Conservation (phyloP, 2,888 invertebrate genomes). For the Parnassius apollo region DNA sequence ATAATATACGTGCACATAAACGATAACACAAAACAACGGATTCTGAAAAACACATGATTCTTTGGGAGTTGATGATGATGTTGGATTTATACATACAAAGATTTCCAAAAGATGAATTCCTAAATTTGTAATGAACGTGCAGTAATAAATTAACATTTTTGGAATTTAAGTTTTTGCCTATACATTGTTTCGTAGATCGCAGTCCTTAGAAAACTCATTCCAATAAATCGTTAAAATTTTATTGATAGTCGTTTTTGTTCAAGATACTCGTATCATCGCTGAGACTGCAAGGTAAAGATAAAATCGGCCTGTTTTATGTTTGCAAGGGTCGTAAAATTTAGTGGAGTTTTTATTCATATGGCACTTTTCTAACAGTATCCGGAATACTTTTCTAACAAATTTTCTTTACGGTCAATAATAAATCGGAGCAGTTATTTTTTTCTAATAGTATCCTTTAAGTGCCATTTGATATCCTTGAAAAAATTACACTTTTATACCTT, state of each 20-base stretch:
- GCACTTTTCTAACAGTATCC: constrained; percentile 57
- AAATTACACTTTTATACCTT: no score
- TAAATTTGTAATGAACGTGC: not conserved
- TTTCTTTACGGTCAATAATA: constrained; percentile 17
- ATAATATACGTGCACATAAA: no score
- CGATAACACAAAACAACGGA: no score
- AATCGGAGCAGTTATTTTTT: constrained; percentile 20
- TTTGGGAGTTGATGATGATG: no score
- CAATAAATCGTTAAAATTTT: constrained; percentile 21
- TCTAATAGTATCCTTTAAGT: constrained; percentile 6
- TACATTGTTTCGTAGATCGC: constrained; percentile 1
- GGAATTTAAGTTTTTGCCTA: not conserved
- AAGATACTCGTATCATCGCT: constrained; percentile 15
- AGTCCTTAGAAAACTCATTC: constrained; percentile 14
- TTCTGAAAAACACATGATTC: no score
- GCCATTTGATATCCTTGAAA: no score
- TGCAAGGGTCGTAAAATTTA: constrained; percentile 61
- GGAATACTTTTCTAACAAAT: constrained; percentile 16
- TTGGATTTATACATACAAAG: no score
- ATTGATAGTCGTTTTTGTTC: constrained; percentile 16
- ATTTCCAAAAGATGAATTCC: no score
- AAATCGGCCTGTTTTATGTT: constrained; percentile 69
- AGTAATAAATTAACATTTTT: not conserved
- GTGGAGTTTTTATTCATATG: constrained; percentile 67
- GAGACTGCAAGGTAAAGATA: constrained; percentile 36